Percentiles rank a stretch among this genome's conserved stretches.
These are phyloP conservation scores for Deladenus siricidicola DNA, from an alignment of 2,888 invertebrate genomes.

Conservation along the genomic window DNA sequence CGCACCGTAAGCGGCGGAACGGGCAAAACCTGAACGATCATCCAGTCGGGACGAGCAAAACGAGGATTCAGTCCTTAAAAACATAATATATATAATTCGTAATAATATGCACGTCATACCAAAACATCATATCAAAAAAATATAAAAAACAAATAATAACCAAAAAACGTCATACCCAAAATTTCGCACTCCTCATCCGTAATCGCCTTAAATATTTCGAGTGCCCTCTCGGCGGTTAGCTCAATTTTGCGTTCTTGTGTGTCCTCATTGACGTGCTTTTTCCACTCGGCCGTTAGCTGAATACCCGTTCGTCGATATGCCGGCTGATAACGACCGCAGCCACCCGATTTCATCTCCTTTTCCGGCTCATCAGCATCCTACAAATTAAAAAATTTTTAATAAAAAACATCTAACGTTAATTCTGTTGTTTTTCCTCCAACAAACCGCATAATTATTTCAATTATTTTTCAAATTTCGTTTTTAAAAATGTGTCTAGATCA, in stretches of 20 bases:
- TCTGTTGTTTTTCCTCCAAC: conserved; percentile 10
- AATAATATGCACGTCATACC: background rate
- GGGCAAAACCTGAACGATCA: conserved; percentile 92
- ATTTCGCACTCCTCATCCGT: conserved; percentile 92
- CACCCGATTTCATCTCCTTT: conserved; percentile 71
- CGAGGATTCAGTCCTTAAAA: conserved; percentile 78
- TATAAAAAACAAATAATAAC: background rate
- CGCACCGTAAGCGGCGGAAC: conserved; percentile 91
- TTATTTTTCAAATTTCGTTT: no score
- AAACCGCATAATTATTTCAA: no score
- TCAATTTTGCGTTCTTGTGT: conserved; percentile 80
- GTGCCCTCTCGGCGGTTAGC: conserved; percentile 86
- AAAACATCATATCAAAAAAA: no score
- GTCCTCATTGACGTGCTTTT: conserved; percentile 86
- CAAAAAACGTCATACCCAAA: conserved; percentile 26
- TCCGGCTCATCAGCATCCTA: conserved; percentile 35
- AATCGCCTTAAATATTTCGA: conserved; percentile 87
- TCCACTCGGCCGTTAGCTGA: conserved; percentile 95
- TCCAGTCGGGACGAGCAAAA: conserved; percentile 91
- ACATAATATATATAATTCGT: background rate
- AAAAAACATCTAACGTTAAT: conserved; percentile 1
- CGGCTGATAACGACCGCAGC: conserved; percentile 96
- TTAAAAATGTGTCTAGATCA: no score
- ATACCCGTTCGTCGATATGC: conserved; percentile 78
- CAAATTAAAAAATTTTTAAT: no score